Evolutionary conservation across 1,140 invertebrate genomes (phyloP).

Genomic region (Macrostomum lignano): DNA sequence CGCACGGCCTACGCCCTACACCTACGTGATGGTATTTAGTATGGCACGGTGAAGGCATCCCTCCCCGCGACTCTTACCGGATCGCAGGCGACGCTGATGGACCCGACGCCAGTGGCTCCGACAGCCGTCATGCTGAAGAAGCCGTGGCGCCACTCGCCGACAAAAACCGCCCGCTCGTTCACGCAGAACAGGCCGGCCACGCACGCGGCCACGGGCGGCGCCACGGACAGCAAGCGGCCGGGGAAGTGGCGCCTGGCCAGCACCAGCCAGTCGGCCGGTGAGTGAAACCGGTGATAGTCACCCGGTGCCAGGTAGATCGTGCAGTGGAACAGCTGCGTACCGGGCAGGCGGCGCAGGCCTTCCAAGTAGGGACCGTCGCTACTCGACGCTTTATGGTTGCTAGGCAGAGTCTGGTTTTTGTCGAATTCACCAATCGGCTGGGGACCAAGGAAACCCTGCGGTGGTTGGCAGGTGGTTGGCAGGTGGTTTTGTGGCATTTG

Average conservation of each 20-base stretch:
- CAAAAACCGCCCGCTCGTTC: constrained; percentile 75
- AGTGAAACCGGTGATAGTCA: constrained; percentile 94
- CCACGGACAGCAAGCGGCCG: constrained; percentile 57
- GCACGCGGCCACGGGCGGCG: constrained; percentile 53
- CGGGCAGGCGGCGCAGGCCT: too few species aligned
- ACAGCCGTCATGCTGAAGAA: constrained; percentile 92
- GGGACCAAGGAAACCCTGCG: constrained; percentile 60
- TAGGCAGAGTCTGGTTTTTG: constrained; percentile 19
- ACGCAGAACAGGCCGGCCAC: constrained; percentile 66
- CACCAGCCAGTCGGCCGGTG: constrained; percentile 62
- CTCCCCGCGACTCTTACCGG: too few species aligned
- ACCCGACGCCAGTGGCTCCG: constrained; percentile 91
- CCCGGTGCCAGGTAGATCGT: constrained; percentile 88
- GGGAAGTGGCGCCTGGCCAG: constrained; percentile 57
- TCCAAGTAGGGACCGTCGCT: too few species aligned
- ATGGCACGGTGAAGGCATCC: too few species aligned
- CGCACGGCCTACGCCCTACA: too few species aligned
- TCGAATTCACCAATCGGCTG: not conserved
- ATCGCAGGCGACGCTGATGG: constrained; percentile 69
- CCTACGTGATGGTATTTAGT: too few species aligned
- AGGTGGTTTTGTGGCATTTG: too few species aligned
- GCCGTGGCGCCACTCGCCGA: constrained; percentile 70
- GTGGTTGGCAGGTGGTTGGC: too few species aligned
- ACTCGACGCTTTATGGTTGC: too few species aligned
- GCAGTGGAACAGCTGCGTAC: constrained; percentile 63